Percentiles rank a stretch among this genome's conserved stretches.
These are phyloP conservation scores for Syngnathus rostellatus DNA, from an alignment of 2,797 vertebrate genomes.

Conservation along the genomic window DNA sequence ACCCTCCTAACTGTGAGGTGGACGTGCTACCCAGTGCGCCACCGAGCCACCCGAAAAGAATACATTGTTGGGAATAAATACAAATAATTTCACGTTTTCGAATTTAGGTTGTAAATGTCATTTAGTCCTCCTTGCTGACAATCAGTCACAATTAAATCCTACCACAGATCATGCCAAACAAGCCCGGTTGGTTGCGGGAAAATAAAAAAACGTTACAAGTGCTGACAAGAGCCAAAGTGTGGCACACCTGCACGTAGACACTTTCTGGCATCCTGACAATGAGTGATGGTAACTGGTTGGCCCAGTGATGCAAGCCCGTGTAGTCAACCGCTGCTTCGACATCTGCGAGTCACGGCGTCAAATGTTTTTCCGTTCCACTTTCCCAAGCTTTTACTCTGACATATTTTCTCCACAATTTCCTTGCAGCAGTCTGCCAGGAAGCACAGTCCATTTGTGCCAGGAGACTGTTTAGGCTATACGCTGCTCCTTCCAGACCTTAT, in stretches of 20 bases:
- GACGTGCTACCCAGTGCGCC: no score
- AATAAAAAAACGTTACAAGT: neutral
- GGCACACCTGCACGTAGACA: neutral
- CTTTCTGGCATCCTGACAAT: neutral
- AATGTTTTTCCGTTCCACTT: neutral
- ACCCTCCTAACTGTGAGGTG: no score
- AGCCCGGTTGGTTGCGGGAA: neutral
- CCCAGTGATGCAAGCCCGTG: neutral
- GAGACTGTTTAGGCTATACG: slow-evolving; percentile 23
- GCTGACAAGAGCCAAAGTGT: neutral
- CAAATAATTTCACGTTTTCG: no score
- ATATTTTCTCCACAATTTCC: neutral
- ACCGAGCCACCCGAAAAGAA: no score
- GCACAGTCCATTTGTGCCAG: slow-evolving; percentile 7
- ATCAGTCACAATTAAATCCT: neutral
- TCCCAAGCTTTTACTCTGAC: neutral
- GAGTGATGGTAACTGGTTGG: neutral
- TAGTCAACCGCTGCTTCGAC: neutral
- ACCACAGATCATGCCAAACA: neutral
- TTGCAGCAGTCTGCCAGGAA: neutral
- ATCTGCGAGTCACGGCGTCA: neutral
- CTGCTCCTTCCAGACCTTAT: slow-evolving; percentile 26
- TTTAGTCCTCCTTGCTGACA: neutral
- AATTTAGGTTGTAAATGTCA: no score
- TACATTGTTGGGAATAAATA: no score